These are phyloP conservation scores for Pinctada fucata DNA, from an alignment of 2,888 invertebrate species.

Conservation along the genomic window DNA sequence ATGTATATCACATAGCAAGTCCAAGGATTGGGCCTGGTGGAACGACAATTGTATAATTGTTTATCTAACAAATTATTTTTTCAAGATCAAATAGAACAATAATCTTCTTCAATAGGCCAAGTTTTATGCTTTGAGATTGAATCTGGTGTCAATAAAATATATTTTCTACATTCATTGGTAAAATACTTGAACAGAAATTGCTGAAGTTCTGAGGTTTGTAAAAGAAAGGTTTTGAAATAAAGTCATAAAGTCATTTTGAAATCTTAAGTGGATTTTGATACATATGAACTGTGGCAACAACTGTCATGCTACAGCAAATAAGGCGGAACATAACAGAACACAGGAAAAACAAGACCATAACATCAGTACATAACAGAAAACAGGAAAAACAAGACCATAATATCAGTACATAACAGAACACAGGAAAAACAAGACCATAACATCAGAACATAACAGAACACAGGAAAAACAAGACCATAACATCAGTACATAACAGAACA, in stretches of 20 bases:
- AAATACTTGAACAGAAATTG: no score
- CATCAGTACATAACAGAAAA: no score
- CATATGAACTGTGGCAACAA: not conserved
- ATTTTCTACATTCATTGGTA: no score
- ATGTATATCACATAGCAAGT: slow-evolving; percentile 64
- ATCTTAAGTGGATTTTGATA: not conserved
- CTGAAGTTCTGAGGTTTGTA: no score
- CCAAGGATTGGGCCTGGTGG: slow-evolving; percentile 63
- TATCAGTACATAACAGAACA: no score
- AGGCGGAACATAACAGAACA: not conserved
- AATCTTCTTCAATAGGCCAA: no score
- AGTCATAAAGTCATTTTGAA: not conserved
- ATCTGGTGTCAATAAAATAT: no score
- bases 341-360: not conserved
- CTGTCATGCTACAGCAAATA: not conserved
- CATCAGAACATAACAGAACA: not conserved
- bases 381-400: no score
- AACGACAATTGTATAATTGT: not conserved
- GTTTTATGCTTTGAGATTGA: no score
- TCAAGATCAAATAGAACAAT: not conserved
- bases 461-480: not conserved
- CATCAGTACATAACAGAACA: no score
- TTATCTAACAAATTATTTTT: not conserved
- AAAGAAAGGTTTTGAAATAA: no score
- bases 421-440: no score